A percentile compares a stretch with the other conserved stretches of the same genome.
These are phyloP conservation scores for Macrobrachium nipponense DNA, from an alignment of 1,140 invertebrate species.

Conservation along the genomic window DNA sequence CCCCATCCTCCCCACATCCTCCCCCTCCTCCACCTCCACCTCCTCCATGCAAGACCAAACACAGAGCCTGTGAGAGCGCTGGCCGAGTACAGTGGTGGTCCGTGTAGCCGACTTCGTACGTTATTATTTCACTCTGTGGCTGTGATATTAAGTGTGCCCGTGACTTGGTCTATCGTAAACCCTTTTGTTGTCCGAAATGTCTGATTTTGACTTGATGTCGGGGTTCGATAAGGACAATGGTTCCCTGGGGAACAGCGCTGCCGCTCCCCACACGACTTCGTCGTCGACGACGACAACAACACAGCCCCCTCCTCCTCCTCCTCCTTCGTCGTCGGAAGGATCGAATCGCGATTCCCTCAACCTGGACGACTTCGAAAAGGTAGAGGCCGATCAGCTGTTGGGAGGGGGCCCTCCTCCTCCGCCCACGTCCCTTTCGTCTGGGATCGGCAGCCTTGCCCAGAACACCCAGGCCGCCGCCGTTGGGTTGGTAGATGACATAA, in stretches of 20 bases:
- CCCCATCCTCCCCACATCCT: too few relatives aligned
- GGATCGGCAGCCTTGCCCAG: too few relatives aligned
- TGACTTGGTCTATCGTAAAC: too few relatives aligned
- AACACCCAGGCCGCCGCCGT: background rate
- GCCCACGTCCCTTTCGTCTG: background rate
- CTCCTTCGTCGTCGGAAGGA: slow-evolving; percentile 76
- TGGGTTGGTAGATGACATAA: slow-evolving; percentile 27
- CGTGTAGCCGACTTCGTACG: slow-evolving; percentile 31
- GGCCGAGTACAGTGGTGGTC: slow-evolving; percentile 27
- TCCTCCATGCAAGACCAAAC: background rate
- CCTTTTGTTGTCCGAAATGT: slow-evolving; percentile 18
- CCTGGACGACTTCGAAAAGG: slow-evolving; percentile 64
- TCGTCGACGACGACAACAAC: slow-evolving; percentile 76
- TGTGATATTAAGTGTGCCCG: background rate
- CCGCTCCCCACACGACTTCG: slow-evolving; percentile 70
- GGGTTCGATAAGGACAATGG: slow-evolving; percentile 7
- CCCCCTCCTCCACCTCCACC: background rate
- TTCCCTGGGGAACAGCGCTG: background rate
- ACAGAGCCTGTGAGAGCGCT: background rate
- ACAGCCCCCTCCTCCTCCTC: slow-evolving; percentile 83
- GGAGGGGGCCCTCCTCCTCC: slow-evolving; percentile 11
- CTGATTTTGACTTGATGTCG: slow-evolving; percentile 39
- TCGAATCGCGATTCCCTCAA: slow-evolving; percentile 62
- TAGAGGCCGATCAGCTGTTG: slow-evolving; percentile 58
- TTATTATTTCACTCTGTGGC: background rate